Evolutionary conservation across 2,113 vertebrate genomes (phyloP).

Genomic region (Peucedramus taeniatus): DNA sequence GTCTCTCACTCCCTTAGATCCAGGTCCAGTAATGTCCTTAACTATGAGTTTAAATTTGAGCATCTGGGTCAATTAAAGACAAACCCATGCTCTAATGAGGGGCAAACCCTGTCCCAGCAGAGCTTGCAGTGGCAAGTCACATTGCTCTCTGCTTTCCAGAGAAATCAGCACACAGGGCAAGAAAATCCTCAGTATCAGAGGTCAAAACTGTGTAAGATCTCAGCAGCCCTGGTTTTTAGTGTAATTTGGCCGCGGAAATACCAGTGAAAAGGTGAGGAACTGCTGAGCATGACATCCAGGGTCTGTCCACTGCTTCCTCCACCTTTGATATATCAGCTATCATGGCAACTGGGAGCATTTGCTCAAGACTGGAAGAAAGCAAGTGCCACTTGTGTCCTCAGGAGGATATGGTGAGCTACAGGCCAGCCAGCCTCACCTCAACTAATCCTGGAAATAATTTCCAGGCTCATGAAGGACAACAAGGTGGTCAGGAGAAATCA

Average conservation of each 20-base stretch:
- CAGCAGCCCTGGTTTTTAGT: neutral
- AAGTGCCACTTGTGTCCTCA: neutral
- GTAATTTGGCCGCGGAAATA: neutral
- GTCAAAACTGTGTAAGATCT: neutral
- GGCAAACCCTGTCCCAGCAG: neutral
- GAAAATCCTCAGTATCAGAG: neutral
- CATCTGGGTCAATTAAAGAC: neutral
- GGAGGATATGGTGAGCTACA: neutral
- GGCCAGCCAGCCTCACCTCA: neutral
- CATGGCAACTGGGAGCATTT: neutral
- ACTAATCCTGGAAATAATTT: neutral
- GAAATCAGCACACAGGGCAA: neutral
- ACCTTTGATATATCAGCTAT: rapidly evolving
- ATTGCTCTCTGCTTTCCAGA: neutral
- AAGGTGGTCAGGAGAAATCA: neutral
- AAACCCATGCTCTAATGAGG: neutral
- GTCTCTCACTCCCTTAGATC: neutral
- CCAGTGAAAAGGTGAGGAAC: neutral
- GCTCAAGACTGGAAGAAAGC: neutral
- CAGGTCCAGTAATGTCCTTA: neutral
- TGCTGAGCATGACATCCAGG: neutral
- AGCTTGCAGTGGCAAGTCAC: neutral
- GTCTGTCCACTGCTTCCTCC: neutral
- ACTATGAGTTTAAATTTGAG: neutral
- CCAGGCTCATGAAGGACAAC: neutral